phyloP scores from a whole-genome alignment of 2,797 vertebrate genomes.

The Pogoniulus pusillus region DNA sequence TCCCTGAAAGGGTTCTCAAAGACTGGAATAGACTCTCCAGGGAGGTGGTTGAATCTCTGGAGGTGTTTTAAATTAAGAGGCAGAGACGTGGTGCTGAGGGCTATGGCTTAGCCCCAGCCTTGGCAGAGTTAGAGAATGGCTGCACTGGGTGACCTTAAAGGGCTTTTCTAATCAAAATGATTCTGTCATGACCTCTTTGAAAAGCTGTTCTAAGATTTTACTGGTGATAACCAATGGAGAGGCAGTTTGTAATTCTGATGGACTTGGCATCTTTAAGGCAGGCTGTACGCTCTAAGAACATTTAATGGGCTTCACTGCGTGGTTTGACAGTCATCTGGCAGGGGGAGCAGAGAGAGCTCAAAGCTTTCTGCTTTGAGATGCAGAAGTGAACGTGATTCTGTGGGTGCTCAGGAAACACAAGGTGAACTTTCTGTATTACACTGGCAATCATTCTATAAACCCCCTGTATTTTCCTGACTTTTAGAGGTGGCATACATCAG shows the following conservation, averaged over 20 bases:
- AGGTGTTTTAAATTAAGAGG: no score
- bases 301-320: background rate
- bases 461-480: fast-evolving
- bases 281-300: background rate
- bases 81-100: no score
- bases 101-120: no score
- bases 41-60: no score
- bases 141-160: no score
- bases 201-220: background rate
- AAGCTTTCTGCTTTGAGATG: background rate
- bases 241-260: background rate
- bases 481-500: background rate
- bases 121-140: no score
- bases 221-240: background rate
- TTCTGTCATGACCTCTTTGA: background rate
- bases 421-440: background rate
- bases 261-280: background rate
- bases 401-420: background rate
- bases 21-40: no score
- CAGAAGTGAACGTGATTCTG: background rate
- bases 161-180: no score
- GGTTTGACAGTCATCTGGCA: background rate
- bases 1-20: no score
- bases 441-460: background rate
- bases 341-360: background rate